phyloP scores from a whole-genome alignment of 2,113 vertebrate genomes.

The Sapayoa aenigma region DNA sequence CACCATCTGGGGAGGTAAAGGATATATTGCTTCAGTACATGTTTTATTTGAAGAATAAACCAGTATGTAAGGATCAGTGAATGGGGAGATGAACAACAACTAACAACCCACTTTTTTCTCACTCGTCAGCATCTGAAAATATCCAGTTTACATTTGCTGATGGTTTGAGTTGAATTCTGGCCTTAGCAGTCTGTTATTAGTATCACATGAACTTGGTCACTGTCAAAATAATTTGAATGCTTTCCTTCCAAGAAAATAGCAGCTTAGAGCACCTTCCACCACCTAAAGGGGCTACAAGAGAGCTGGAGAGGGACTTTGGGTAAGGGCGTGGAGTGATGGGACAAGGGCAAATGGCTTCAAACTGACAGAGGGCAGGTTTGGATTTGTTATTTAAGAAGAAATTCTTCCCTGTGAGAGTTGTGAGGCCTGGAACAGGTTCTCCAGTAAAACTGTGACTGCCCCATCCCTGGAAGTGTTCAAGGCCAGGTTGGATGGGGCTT shows the following conservation, averaged over 20 bases:
- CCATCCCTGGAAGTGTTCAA: neutral
- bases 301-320: neutral
- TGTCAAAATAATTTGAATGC: conserved; percentile 42
- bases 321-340: neutral
- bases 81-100: neutral
- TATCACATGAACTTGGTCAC: conserved; percentile 55
- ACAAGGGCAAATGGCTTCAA: neutral
- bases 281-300: neutral
- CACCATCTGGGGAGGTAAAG: neutral
- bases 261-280: neutral
- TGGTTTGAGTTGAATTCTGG: conserved; percentile 71
- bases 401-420: neutral
- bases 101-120: neutral
- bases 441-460: neutral
- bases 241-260: conserved; percentile 40
- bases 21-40: neutral
- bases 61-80: neutral
- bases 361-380: neutral
- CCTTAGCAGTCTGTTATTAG: conserved; percentile 67
- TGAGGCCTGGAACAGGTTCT: neutral
- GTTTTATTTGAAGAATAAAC: neutral
- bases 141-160: conserved; percentile 58
- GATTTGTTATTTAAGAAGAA: neutral
- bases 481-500: neutral
- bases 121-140: conserved; percentile 44